Evolutionary conservation across 2,888 invertebrate species (phyloP).

Genomic region (Drosophila imparisetae): DNA sequence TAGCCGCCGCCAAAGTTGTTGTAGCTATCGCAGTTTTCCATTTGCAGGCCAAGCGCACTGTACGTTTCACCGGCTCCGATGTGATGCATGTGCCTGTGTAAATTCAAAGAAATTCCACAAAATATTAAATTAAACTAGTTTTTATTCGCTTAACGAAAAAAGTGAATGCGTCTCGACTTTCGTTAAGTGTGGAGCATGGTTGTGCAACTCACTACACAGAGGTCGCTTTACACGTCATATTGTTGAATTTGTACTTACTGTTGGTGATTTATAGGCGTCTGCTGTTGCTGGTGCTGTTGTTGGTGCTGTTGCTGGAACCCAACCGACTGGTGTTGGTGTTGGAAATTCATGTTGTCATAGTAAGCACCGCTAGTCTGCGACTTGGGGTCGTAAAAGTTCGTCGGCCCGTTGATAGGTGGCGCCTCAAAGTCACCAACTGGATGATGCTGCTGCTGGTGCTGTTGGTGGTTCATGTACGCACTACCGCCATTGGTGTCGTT

Average conservation of each 20-base stretch:
- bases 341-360: conserved; percentile 82
- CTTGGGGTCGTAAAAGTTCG: conserved; percentile 82
- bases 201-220: not conserved
- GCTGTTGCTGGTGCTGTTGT: conserved; percentile 63
- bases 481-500: conserved; percentile 74
- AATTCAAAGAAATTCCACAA: not conserved
- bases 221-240: not conserved
- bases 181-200: not conserved
- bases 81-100: conserved; percentile 69
- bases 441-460: conserved; percentile 72
- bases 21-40: conserved; percentile 82
- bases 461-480: conserved; percentile 73
- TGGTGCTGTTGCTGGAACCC: conserved; percentile 74
- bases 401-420: conserved; percentile 75
- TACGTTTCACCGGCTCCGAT: conserved; percentile 72
- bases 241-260: conserved; percentile 54
- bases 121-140: not conserved
- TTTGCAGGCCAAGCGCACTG: conserved; percentile 80
- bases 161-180: not conserved
- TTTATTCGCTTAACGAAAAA: not conserved
- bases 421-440: conserved; percentile 80
- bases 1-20: conserved; percentile 73
- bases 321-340: conserved; percentile 69
- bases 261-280: conserved; percentile 61
- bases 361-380: conserved; percentile 73